Percentiles rank a stretch among this genome's conserved stretches.
Conservation (phyloP, 2,797 vertebrate genomes). For the Botia kubotai region DNA sequence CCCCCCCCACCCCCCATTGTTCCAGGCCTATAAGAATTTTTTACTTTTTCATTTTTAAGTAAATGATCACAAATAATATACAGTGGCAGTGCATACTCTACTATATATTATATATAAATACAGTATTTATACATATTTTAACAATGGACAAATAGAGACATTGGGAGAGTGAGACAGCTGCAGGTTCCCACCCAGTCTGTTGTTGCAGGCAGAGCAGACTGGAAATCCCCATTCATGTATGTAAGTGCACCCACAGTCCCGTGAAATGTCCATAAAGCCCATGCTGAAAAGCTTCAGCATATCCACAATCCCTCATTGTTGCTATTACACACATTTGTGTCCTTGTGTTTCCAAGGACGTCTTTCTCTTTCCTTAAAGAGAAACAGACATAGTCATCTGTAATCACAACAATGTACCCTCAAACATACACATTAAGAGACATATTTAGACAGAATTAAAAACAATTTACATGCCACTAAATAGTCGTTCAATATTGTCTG, state of each 20-base stretch:
- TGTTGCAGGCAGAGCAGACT: constrained; percentile 28
- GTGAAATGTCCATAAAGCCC: constrained; percentile 22
- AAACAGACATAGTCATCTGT: constrained; percentile 16
- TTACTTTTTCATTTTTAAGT: too few species aligned
- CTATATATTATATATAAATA: too few species aligned
- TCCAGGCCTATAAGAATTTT: too few species aligned
- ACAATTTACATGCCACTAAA: neutral
- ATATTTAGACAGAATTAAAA: neutral
- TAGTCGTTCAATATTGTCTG: neutral
- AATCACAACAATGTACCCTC: neutral
- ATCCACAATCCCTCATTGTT: constrained; percentile 48
- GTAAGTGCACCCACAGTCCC: constrained; percentile 33
- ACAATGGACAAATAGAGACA: neutral
- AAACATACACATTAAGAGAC: constrained; percentile 3
- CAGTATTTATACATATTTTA: too few species aligned
- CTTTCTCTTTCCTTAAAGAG: constrained; percentile 14
- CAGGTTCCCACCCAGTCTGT: constrained; percentile 35
- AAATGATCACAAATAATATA: too few species aligned
- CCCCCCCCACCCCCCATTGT: neutral
- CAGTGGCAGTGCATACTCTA: too few species aligned
- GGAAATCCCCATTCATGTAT: constrained; percentile 38
- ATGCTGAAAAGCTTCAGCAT: constrained; percentile 22
- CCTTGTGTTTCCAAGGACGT: constrained; percentile 20
- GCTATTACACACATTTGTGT: constrained; percentile 34
- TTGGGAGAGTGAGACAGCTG: constrained; percentile 38